A percentile compares a stretch with the other conserved stretches of the same genome.
These are phyloP conservation scores for Labeo calbasu DNA, from an alignment of 2,797 vertebrate genomes.

Conservation along the genomic window DNA sequence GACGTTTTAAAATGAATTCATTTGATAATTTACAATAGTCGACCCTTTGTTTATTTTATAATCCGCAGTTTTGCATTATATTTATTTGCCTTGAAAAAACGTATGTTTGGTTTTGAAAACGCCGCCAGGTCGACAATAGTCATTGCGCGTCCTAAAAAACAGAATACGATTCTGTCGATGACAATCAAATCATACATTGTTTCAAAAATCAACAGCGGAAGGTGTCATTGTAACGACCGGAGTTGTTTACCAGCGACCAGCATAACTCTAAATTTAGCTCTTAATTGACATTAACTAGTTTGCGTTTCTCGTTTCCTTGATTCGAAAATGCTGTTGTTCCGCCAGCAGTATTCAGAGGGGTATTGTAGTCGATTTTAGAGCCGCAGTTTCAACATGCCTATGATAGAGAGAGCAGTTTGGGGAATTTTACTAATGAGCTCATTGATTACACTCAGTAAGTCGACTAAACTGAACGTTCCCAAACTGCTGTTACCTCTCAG, in stretches of 20 bases:
- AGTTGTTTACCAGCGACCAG: background rate
- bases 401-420: conserved; percentile 1
- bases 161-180: background rate
- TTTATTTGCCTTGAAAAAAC: background rate
- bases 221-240: background rate
- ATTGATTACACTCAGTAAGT: conserved; percentile 47
- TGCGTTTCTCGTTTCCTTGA: background rate
- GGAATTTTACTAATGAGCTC: conserved; percentile 33
- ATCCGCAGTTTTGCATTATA: background rate
- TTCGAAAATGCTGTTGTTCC: background rate
- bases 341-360: background rate
- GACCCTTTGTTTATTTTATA: background rate
- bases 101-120: background rate
- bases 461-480: conserved; percentile 69
- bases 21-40: background rate
- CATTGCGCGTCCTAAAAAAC: background rate
- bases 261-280: background rate
- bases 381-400: conserved; percentile 3
- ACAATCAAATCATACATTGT: background rate
- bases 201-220: conserved; percentile 15
- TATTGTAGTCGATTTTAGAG: background rate
- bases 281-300: background rate
- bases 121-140: background rate
- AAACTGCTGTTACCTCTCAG: conserved; percentile 69
- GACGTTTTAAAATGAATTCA: background rate